A percentile compares a stretch with the other conserved stretches of the same genome.
phyloP scores from a whole-genome alignment of 2,888 invertebrate genomes.

The Cosmia pyralina region DNA sequence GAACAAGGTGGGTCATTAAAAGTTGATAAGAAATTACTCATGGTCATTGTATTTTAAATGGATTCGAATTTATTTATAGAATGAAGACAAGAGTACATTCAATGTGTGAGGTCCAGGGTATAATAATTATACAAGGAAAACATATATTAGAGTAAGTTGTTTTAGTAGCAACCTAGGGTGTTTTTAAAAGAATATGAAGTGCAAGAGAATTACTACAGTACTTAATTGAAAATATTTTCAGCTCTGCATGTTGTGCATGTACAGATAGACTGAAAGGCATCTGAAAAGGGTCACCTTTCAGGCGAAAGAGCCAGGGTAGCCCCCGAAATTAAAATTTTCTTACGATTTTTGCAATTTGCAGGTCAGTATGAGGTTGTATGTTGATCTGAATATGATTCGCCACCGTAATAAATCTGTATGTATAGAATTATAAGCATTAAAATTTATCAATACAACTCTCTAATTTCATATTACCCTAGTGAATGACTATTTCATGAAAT shows the following conservation, averaged over 20 bases:
- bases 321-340: too few relatives aligned
- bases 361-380: too few relatives aligned
- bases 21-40: constrained; percentile 32
- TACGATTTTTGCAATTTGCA: too few relatives aligned
- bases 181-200: background rate
- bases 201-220: background rate
- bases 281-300: background rate
- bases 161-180: background rate
- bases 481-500: too few relatives aligned
- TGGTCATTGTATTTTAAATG: constrained; percentile 27
- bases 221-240: background rate
- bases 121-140: background rate
- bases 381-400: too few relatives aligned
- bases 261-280: background rate
- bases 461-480: too few relatives aligned
- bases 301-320: too few relatives aligned
- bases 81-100: background rate
- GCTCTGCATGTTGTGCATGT: background rate
- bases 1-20: constrained; percentile 22
- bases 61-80: constrained; percentile 16
- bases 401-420: too few relatives aligned
- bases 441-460: too few relatives aligned
- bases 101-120: constrained; percentile 1
- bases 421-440: too few relatives aligned
- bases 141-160: background rate